These are phyloP conservation scores for Bombus confusus DNA, from an alignment of 1,140 invertebrate species.

Conservation along the genomic window DNA sequence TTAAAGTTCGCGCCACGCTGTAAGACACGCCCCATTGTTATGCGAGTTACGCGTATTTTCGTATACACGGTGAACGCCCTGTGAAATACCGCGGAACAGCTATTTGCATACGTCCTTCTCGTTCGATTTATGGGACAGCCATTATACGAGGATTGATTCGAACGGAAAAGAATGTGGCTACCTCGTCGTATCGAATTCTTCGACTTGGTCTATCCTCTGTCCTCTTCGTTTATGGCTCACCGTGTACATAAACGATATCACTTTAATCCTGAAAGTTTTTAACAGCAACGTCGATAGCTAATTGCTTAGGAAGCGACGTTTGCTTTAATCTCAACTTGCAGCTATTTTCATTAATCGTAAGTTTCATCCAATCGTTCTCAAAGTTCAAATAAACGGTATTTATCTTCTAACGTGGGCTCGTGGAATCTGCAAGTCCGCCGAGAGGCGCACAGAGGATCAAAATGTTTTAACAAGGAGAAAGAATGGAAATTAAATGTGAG, in stretches of 20 bases:
- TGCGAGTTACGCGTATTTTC: slow-evolving; percentile 59
- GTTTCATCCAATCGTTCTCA: slow-evolving; percentile 9
- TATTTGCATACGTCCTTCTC: slow-evolving; percentile 73
- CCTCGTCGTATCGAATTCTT: background rate
- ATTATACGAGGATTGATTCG: slow-evolving; percentile 67
- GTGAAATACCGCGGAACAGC: slow-evolving; percentile 28
- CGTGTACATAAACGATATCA: background rate
- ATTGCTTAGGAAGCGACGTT: background rate
- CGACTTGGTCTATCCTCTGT: background rate
- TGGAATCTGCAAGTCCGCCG: background rate
- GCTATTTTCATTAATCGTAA: slow-evolving; percentile 17
- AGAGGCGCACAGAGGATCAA: background rate
- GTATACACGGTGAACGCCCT: slow-evolving; percentile 40
- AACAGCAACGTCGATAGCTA: background rate
- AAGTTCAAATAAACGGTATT: slow-evolving; percentile 3
- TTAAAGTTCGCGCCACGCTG: slow-evolving; percentile 72
- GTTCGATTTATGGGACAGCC: slow-evolving; percentile 57
- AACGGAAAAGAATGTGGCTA: background rate
- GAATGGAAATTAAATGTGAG: background rate
- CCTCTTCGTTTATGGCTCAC: background rate
- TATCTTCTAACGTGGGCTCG: background rate
- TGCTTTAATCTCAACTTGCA: background rate
- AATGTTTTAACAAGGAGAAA: background rate
- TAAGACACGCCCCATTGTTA: slow-evolving; percentile 73
- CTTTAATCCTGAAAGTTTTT: background rate